Percentiles rank a stretch among this genome's conserved stretches.
phyloP scores from a whole-genome alignment of 2,113 vertebrate species.

The Sylvietta virens region DNA sequence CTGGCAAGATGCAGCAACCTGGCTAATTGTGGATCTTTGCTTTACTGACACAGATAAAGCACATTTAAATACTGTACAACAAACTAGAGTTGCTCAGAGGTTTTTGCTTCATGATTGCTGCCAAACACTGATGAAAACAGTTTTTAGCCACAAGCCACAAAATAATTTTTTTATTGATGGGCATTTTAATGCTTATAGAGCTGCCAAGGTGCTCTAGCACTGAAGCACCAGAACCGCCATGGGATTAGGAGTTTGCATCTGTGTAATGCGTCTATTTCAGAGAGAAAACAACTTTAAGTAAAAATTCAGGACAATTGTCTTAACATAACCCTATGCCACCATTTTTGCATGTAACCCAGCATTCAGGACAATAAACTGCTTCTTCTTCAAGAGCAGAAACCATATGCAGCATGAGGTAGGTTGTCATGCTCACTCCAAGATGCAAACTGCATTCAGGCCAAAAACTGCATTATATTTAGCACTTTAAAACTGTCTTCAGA shows the following conservation, averaged over 20 bases:
- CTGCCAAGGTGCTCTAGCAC: background rate
- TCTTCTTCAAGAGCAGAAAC: background rate
- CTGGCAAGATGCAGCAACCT: background rate
- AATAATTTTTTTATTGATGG: background rate
- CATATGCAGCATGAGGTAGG: background rate
- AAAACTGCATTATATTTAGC: background rate
- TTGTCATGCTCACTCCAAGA: background rate
- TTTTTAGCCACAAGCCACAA: background rate
- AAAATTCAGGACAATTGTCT: background rate
- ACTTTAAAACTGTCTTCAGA: background rate
- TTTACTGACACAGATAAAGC: background rate
- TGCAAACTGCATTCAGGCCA: background rate
- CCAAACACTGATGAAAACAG: background rate
- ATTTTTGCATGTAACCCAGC: background rate
- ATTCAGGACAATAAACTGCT: background rate
- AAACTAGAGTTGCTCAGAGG: background rate
- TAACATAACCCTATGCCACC: background rate
- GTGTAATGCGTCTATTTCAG: background rate
- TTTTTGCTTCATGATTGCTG: background rate
- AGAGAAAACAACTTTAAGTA: background rate
- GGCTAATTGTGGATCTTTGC: background rate
- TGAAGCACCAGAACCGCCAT: background rate
- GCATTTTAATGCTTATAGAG: background rate
- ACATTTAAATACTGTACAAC: background rate
- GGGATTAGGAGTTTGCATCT: background rate